Evolutionary conservation across 1,140 invertebrate genomes (phyloP).

Genomic region (Atta colombica): DNA sequence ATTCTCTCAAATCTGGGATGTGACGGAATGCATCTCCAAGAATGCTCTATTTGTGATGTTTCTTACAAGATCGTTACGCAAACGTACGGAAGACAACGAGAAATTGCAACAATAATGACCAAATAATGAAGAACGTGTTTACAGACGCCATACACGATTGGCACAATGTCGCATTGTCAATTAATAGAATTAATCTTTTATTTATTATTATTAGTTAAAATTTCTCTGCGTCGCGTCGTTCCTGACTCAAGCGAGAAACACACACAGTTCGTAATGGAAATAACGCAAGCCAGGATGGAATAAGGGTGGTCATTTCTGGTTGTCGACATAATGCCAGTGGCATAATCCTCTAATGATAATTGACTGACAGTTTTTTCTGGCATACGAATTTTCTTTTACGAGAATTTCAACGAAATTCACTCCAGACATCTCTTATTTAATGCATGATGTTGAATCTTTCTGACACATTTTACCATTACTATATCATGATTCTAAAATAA

Average conservation of each 20-base stretch:
- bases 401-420: slow-evolving; percentile 58
- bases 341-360: slow-evolving; percentile 77
- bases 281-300: neutral
- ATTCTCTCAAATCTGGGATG: neutral
- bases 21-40: neutral
- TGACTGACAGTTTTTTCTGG: slow-evolving; percentile 65
- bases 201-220: slow-evolving; percentile 68
- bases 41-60: neutral
- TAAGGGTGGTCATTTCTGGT: slow-evolving; percentile 33
- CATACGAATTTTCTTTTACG: slow-evolving; percentile 66
- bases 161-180: slow-evolving; percentile 72
- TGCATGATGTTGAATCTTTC: slow-evolving; percentile 43
- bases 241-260: neutral
- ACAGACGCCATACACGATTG: slow-evolving; percentile 21
- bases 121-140: neutral
- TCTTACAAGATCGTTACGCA: slow-evolving; percentile 24
- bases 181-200: slow-evolving; percentile 77
- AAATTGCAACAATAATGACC: slow-evolving; percentile 17
- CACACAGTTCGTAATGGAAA: neutral
- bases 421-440: slow-evolving; percentile 62
- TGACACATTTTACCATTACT: neutral
- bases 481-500: neutral
- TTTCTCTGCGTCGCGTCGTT: slow-evolving; percentile 71
- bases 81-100: neutral
- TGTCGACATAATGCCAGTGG: slow-evolving; percentile 71